Evolutionary conservation across 2,797 vertebrate genomes (phyloP).

Genomic region (Sebastes jordani): DNA sequence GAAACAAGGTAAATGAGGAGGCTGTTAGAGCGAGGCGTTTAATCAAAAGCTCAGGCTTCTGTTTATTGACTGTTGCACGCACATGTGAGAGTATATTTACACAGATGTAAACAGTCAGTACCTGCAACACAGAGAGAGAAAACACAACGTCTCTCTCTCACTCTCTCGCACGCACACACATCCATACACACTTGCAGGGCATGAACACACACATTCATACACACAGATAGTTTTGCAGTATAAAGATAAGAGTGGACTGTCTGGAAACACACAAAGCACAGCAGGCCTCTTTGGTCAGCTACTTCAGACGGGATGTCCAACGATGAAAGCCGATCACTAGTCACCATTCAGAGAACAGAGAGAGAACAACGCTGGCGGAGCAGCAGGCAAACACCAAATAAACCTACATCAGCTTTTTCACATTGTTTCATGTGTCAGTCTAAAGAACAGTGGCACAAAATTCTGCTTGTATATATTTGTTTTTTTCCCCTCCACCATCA

Average conservation of each 20-base stretch:
- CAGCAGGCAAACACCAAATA: constrained; percentile 56
- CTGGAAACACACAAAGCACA: constrained; percentile 65
- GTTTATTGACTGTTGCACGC: constrained; percentile 83
- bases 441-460: constrained; percentile 37
- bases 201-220: constrained; percentile 39
- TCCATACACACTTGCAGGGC: constrained; percentile 49
- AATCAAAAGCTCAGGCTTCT: constrained; percentile 82
- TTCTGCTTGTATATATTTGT: constrained; percentile 1
- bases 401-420: constrained; percentile 40
- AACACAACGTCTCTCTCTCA: constrained; percentile 12
- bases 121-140: constrained; percentile 73
- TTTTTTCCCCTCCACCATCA: background rate
- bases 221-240: constrained; percentile 59
- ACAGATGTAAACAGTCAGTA: constrained; percentile 83
- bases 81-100: constrained; percentile 81
- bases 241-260: constrained; percentile 67
- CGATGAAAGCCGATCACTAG: constrained; percentile 59
- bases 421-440: constrained; percentile 48
- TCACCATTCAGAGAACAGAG: constrained; percentile 61
- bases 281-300: constrained; percentile 76
- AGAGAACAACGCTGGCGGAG: constrained; percentile 52
- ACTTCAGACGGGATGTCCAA: constrained; percentile 66
- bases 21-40: constrained; percentile 32
- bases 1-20: constrained; percentile 42
- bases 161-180: background rate